A percentile compares a stretch with the other conserved stretches of the same genome.
Evolutionary conservation across 2,113 vertebrate species (phyloP).

Genomic region (Xenopus laevis): DNA sequence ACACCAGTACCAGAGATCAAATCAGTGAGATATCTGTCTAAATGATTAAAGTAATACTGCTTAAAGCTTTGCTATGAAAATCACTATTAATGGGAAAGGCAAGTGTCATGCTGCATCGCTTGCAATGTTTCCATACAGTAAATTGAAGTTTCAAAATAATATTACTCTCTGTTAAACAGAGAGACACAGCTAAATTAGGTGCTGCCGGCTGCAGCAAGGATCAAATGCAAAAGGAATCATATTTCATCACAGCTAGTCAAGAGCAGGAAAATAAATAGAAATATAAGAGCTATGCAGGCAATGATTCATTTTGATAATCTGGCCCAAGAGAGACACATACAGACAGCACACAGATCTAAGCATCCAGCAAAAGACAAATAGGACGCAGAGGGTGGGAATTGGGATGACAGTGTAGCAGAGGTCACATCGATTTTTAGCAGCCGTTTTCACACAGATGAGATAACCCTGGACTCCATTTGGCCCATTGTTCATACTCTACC

Average conservation of each 20-base stretch:
- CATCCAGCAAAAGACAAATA: conserved; percentile 79
- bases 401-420: conserved; percentile 79
- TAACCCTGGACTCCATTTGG: conserved; percentile 79
- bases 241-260: conserved; percentile 74
- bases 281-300: conserved; percentile 72
- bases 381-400: conserved; percentile 76
- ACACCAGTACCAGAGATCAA: background rate
- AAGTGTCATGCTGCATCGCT: conserved; percentile 58
- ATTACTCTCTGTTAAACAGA: conserved; percentile 77
- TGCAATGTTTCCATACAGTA: conserved; percentile 65
- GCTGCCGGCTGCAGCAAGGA: conserved; percentile 66
- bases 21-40: conserved; percentile 51
- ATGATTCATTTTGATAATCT: conserved; percentile 88
- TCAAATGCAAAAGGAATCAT: conserved; percentile 76
- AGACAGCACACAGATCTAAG: conserved; percentile 76
- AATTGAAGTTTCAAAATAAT: conserved; percentile 73
- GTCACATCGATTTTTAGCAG: conserved; percentile 84
- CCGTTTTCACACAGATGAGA: conserved; percentile 76
- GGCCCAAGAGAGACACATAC: conserved; percentile 70
- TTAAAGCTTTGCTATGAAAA: conserved; percentile 61
- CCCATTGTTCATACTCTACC: conserved; percentile 82
- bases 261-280: conserved; percentile 79
- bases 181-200: conserved; percentile 72
- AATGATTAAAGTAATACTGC: conserved; percentile 55
- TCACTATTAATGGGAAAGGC: conserved; percentile 63